Conservation (phyloP, 2,888 invertebrate species). For the Flabesymbios commensalis region DNA sequence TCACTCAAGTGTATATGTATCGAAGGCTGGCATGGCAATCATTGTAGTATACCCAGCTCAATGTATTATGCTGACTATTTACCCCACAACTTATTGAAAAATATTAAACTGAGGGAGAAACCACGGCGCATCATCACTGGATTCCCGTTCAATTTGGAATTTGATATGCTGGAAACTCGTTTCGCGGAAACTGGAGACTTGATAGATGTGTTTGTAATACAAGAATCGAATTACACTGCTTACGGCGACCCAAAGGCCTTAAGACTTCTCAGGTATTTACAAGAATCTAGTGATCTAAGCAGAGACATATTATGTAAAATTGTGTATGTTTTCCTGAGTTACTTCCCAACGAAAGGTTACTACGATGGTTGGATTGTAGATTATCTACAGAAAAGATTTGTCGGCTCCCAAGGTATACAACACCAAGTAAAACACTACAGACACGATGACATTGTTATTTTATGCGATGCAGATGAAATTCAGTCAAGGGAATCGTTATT, state of each 20-base stretch:
- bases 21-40: conserved; percentile 22
- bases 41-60: conserved; percentile 28
- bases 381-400: conserved; percentile 25
- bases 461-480: conserved; percentile 68
- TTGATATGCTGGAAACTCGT: conserved; percentile 60
- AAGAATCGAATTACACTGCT: conserved; percentile 55
- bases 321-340: conserved; percentile 61
- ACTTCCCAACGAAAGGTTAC: conserved; percentile 40
- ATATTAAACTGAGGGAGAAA: conserved; percentile 3
- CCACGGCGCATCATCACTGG: conserved; percentile 30
- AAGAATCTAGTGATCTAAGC: conserved; percentile 61
- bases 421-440: conserved; percentile 29
- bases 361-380: conserved; percentile 47
- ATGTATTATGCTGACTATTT: conserved; percentile 21
- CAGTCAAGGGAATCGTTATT: conserved; percentile 69
- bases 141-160: conserved; percentile 30
- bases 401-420: conserved; percentile 22
- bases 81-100: no score
- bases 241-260: conserved; percentile 49
- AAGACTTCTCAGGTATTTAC: conserved; percentile 63
- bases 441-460: conserved; percentile 61
- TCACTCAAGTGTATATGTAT: conserved; percentile 21
- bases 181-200: conserved; percentile 68
- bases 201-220: conserved; percentile 71
- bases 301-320: no score